A percentile compares a stretch with the other conserved stretches of the same genome.
phyloP scores from a whole-genome alignment of 2,888 invertebrate genomes.

The Dromius quadrimaculatus region DNA sequence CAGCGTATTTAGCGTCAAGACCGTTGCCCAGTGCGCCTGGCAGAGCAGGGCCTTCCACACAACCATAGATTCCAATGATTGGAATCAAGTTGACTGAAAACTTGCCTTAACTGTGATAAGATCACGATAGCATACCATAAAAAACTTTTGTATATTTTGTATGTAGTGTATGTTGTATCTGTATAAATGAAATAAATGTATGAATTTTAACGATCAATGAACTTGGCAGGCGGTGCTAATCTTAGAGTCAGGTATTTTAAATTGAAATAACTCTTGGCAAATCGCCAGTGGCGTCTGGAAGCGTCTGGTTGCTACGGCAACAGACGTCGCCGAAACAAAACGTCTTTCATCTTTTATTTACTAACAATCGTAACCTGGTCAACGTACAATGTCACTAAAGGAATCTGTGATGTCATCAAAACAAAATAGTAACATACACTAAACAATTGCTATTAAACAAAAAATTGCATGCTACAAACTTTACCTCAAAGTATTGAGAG shows the following conservation, averaged over 20 bases:
- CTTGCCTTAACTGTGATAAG: conserved; percentile 51
- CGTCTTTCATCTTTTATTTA: conserved; percentile 13
- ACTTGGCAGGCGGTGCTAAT: conserved; percentile 14
- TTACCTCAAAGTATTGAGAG: background rate
- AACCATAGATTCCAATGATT: conserved; percentile 20
- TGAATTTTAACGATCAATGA: conserved; percentile 23
- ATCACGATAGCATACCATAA: conserved; percentile 19
- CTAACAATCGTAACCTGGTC: conserved; percentile 14
- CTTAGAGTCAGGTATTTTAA: background rate
- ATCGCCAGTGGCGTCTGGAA: conserved; percentile 22
- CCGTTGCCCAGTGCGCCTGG: conserved; percentile 52
- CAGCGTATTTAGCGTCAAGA: conserved; percentile 39
- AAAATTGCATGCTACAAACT: background rate
- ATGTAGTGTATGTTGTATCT: conserved; percentile 43
- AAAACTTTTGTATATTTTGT: conserved; percentile 52
- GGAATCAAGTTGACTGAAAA: conserved; percentile 3
- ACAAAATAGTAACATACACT: background rate
- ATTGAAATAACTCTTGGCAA: conserved; percentile 46
- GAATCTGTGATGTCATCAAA: background rate
- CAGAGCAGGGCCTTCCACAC: conserved; percentile 55
- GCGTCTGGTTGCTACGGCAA: conserved; percentile 35
- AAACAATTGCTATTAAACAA: too few species aligned
- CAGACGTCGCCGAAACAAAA: conserved; percentile 17
- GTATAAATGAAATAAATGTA: conserved; percentile 46
- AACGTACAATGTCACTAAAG: too few species aligned